Evolutionary conservation across 2,113 vertebrate genomes (phyloP).

Genomic region (Lates calcarifer): DNA sequence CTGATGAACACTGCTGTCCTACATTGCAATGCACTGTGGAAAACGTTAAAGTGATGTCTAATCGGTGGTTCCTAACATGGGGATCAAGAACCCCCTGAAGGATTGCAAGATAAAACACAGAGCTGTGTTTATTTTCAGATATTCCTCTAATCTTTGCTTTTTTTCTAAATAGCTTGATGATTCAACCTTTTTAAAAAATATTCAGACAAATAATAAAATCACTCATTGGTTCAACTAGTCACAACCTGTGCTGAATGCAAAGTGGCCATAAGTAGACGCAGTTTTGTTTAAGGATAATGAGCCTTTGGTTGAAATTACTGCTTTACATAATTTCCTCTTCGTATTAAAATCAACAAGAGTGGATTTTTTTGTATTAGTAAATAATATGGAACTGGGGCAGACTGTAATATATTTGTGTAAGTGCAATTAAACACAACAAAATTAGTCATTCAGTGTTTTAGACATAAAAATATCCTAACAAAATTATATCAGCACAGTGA

Average conservation of each 20-base stretch:
- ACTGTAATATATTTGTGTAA: neutral
- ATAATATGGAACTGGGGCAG: constrained; percentile 3
- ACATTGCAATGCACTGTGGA: no score
- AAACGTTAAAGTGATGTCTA: no score
- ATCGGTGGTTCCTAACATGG: no score
- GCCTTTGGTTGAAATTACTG: no score
- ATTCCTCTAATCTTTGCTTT: neutral
- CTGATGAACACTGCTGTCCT: neutral
- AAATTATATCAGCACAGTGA: neutral
- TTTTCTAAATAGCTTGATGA: neutral
- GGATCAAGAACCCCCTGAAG: no score
- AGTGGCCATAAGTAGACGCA: no score
- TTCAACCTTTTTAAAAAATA: neutral
- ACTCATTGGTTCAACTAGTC: neutral
- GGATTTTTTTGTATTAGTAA: neutral
- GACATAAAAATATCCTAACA: neutral
- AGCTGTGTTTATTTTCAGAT: no score
- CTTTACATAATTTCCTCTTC: no score
- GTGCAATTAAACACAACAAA: neutral
- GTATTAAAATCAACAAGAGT: neutral
- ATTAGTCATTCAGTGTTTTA: neutral
- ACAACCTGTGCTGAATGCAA: neutral
- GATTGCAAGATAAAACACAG: neutral
- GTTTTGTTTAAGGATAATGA: neutral
- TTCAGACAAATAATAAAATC: neutral